Percentiles rank a stretch among this genome's conserved stretches.
phyloP scores from a whole-genome alignment of 2,113 vertebrate genomes.

The Anarhynchus alexandrinus region DNA sequence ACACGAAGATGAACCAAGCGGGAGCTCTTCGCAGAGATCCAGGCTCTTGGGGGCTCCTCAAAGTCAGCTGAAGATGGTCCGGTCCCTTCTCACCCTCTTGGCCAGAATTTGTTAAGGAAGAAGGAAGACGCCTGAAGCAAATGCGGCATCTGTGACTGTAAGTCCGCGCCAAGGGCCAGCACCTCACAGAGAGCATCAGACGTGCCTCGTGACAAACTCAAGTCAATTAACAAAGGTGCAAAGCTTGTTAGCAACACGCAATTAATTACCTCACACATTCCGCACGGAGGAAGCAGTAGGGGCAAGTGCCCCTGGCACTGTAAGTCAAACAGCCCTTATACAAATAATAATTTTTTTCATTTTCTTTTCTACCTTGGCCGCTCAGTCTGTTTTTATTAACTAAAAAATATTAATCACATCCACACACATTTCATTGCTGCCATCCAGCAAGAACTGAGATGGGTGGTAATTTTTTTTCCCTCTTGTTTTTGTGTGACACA shows the following conservation, averaged over 20 bases:
- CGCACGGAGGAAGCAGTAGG: neutral
- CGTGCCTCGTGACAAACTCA: neutral
- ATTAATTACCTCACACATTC: neutral
- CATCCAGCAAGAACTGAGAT: neutral
- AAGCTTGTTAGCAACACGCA: neutral
- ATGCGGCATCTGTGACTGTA: neutral
- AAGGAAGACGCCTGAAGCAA: neutral
- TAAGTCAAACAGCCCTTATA: neutral
- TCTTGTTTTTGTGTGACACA: neutral
- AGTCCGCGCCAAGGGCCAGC: neutral
- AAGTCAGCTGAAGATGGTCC: neutral
- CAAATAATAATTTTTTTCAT: neutral
- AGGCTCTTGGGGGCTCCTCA: neutral
- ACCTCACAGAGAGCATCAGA: neutral
- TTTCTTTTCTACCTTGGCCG: neutral
- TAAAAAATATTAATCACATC: neutral
- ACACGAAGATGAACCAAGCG: neutral
- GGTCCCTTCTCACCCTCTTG: neutral
- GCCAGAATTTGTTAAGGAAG: neutral
- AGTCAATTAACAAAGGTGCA: neutral
- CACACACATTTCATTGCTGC: neutral
- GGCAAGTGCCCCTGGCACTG: neutral
- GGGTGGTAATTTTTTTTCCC: neutral
- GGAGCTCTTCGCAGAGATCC: neutral
- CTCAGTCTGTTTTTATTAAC: neutral